phyloP scores from a whole-genome alignment of 92 coral and sea anemone species.

The Epizoanthus illoricatus region DNA sequence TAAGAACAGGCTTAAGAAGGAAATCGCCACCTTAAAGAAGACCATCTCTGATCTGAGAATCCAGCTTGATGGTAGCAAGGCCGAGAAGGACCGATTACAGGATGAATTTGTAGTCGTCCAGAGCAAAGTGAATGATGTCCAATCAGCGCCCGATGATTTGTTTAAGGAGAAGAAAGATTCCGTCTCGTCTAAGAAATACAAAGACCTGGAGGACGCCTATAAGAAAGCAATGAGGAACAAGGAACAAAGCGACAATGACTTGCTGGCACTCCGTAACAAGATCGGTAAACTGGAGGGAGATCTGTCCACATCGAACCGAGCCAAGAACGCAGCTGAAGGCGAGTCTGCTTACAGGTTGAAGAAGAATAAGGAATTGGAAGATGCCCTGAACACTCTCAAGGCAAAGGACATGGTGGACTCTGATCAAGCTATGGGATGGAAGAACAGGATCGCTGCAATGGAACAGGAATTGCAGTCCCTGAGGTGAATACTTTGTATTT shows the following conservation, averaged over 20 bases:
- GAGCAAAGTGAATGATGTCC: constrained; percentile 65
- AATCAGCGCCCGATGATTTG: constrained; percentile 80
- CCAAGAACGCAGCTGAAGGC: constrained; percentile 80
- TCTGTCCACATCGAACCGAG: constrained; percentile 64
- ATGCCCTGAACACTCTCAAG: constrained; percentile 65
- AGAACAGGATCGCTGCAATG: constrained; percentile 69
- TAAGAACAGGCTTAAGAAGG: constrained; percentile 65
- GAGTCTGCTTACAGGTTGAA: constrained; percentile 81
- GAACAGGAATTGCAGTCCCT: constrained; percentile 73
- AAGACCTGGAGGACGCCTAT: constrained; percentile 84
- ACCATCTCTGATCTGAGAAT: constrained; percentile 76
- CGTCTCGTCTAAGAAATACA: constrained; percentile 74
- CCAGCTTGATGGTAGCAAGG: constrained; percentile 81
- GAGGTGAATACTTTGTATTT: not conserved
- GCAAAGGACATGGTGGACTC: constrained; percentile 83
- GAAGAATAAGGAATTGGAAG: constrained; percentile 84
- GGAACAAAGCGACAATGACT: constrained; percentile 63
- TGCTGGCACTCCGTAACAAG: constrained; percentile 52
- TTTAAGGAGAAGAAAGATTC: constrained; percentile 67
- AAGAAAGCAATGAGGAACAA: constrained; percentile 75
- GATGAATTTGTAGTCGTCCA: constrained; percentile 69
- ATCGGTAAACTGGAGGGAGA: constrained; percentile 72
- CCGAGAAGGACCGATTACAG: constrained; percentile 61
- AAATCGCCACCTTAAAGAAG: constrained; percentile 65
- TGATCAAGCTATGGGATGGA: constrained; percentile 81